phyloP scores from a whole-genome alignment of 2,888 invertebrate genomes.

The Melipona beecheii region DNA sequence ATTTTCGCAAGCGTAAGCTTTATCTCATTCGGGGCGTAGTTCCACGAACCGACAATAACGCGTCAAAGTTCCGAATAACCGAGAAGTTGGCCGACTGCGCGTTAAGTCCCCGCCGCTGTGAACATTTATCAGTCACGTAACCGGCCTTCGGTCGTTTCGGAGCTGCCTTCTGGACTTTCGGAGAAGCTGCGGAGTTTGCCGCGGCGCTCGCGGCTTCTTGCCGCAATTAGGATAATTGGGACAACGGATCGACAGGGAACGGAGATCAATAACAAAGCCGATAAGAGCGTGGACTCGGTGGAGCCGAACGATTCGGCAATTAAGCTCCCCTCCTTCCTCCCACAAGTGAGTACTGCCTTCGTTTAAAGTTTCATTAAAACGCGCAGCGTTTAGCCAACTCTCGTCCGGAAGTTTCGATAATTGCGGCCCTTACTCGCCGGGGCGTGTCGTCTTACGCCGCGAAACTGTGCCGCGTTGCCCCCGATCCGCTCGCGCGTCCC shows the following conservation, averaged over 20 bases:
- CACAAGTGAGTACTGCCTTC: conserved; percentile 16
- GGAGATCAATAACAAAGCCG: conserved; percentile 35
- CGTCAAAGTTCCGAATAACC: neutral
- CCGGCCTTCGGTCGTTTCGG: neutral
- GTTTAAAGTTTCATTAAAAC: conserved; percentile 56
- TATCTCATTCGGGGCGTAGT: neutral
- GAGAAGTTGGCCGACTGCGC: neutral
- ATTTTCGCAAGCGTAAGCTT: conserved; percentile 1
- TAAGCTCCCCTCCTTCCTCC: neutral
- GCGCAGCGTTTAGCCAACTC: conserved; percentile 51
- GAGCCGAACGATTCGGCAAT: conserved; percentile 40
- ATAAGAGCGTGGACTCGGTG: conserved; percentile 10
- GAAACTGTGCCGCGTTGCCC: conserved; percentile 19
- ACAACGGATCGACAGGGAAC: conserved; percentile 12
- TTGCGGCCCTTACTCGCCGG: conserved; percentile 33
- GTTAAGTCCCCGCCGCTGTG: neutral
- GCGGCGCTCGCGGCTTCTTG: neutral
- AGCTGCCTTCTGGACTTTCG: neutral
- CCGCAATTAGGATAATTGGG: conserved; percentile 41
- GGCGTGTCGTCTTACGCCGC: conserved; percentile 42
- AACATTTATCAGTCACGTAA: conserved; percentile 28
- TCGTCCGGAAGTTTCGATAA: conserved; percentile 54
- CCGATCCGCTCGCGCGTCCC: neutral
- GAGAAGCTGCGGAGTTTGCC: neutral
- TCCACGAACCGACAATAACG: conserved; percentile 7